phyloP scores from a whole-genome alignment of 1,140 invertebrate genomes.

The Thaumatotibia leucotreta region DNA sequence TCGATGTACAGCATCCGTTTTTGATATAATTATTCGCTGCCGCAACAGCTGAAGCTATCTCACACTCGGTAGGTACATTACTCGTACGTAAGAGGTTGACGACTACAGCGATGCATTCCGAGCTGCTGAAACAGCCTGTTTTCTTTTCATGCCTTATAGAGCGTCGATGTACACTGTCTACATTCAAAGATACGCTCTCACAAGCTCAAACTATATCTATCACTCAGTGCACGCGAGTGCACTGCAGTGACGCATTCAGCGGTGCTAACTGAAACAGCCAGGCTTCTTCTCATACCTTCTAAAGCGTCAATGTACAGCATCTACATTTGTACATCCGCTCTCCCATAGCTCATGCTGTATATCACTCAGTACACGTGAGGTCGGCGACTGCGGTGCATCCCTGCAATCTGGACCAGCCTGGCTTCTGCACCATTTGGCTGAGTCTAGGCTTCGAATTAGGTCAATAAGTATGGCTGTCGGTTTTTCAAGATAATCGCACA shows the following conservation, averaged over 20 bases:
- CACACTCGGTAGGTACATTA: not conserved
- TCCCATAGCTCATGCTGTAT: not conserved
- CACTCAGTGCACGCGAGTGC: too few species aligned
- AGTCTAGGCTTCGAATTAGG: not conserved
- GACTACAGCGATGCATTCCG: slow-evolving; percentile 13
- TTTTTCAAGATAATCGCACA: not conserved
- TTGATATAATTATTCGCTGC: not conserved
- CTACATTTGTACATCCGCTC: not conserved
- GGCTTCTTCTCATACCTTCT: too few species aligned
- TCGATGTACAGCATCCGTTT: not conserved
- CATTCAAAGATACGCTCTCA: too few species aligned
- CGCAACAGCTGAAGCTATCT: not conserved
- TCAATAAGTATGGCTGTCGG: not conserved
- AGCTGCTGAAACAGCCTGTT: not conserved
- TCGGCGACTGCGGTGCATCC: slow-evolving; percentile 17
- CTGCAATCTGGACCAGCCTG: not conserved
- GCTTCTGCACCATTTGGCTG: not conserved
- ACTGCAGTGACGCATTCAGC: too few species aligned
- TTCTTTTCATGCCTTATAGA: too few species aligned
- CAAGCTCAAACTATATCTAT: too few species aligned
- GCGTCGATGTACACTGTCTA: too few species aligned
- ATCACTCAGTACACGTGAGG: slow-evolving; percentile 7
- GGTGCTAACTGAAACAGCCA: too few species aligned
- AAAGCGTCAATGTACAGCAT: not conserved
- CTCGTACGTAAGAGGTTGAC: slow-evolving; percentile 12